Base-by-base conservation (phyloP, 1,140 invertebrate species). In the Melipona quadrifasciata region DNA sequence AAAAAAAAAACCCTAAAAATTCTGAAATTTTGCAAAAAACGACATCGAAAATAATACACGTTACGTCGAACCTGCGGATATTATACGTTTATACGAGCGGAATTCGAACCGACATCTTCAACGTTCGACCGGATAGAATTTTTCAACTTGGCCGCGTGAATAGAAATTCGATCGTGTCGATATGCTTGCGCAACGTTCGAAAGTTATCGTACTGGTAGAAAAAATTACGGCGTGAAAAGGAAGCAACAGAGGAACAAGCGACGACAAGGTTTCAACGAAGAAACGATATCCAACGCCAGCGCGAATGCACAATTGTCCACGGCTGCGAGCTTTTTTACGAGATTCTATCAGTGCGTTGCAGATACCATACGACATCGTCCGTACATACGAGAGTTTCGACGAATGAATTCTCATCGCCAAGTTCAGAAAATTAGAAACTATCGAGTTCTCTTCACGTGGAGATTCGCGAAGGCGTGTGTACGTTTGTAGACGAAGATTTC, bases 151-250 rank as follows among this genome's bases (percentile, higher is more conserved):
- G 16, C n/a, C 16, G 10, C 19, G 53, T 16, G 71, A 70, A 53
- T 5, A 53, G 70, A 67, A 75, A 82, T 75, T 53, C 58, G 24
- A 75, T 34, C 24, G 21, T n/a, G 11, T 17, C 14, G 31, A 14
- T 65, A 31, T 16, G 53, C 61, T 82, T 76, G 67, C 47, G 80
- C 72, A 75, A 82, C 61, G 61, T 21, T 65, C 53, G 80, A 76
- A 82, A 76, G 71, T 82, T 76, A 57, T 47, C 55, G 17, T 47
- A 12, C n/a, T 11, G 12, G 51, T 21, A 47, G 70, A 74, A 75
- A n/a, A 76, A 68, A 76, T 82, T 67, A 75, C 61, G 61, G 75
- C 31, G 47, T 61, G 51, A 27, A 57, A 67, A 73, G 55, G 58
- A 53, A 68, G 34, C 31, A 82, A 55, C 24, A 67, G 67, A 75